Evolutionary conservation across 1,140 invertebrate species (phyloP).

Genomic region (Asobara japonica): DNA sequence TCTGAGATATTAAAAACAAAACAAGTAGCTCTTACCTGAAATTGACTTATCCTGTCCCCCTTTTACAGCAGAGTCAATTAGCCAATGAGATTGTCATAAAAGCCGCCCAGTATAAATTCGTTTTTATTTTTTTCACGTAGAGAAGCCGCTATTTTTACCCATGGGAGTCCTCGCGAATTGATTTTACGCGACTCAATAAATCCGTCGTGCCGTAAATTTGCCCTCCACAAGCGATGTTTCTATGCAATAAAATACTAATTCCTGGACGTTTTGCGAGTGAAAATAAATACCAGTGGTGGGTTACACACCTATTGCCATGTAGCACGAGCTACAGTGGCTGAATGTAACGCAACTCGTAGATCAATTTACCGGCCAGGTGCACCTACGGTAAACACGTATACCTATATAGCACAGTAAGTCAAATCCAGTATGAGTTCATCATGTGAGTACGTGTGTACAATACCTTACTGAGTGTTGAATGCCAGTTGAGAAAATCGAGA

Average conservation of each 20-base stretch:
- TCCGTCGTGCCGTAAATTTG: background rate
- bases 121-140: too few species aligned
- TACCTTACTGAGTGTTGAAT: background rate
- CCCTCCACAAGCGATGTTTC: background rate
- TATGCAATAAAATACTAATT: background rate
- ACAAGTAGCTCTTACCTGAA: too few species aligned
- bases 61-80: too few species aligned
- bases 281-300: background rate
- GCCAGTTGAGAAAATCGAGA: too few species aligned
- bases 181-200: background rate
- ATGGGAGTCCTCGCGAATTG: background rate
- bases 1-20: too few species aligned
- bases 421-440: slow-evolving; percentile 1
- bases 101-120: too few species aligned
- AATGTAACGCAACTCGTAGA: background rate
- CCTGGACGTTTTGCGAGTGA: background rate
- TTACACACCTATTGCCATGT: background rate
- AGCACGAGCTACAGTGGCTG: background rate
- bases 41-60: too few species aligned
- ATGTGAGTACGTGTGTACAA: background rate
- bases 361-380: background rate
- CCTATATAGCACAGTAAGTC: background rate
- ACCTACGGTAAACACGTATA: background rate
- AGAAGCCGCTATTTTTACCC: too few species aligned
- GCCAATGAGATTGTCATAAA: too few species aligned